Evolutionary conservation across 1,140 invertebrate species (phyloP), one percentile per base, ranked within the genome.

Genomic region (Amyelois transitella): DNA sequence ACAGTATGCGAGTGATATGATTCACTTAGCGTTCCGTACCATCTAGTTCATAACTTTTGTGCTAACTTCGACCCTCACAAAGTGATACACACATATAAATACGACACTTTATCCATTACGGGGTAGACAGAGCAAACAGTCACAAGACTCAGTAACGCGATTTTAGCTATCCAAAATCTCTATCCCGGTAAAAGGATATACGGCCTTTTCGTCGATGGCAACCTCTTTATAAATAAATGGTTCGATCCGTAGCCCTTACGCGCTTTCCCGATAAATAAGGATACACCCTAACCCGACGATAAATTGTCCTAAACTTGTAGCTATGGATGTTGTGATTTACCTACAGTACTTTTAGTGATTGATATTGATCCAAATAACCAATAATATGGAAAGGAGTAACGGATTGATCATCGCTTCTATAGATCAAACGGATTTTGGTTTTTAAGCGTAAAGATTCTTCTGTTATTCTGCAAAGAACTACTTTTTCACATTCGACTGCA

Each of bases 181-280:
- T 54, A 47, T 22, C 44, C 43, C 12, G 8, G 32, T n/a, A 54
- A 54, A 18, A 52, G 43, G 43, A 47, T 54, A 54, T 14, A 54
- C 22, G 24, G 44, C 22, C 43, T 54, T 43, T 53, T 53, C 52
- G 7, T 47, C 44, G 52, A 54, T 22, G 22, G 52, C 48, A 54
- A 54, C 52, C 52, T 54, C 52, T 54, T 54, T 54, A 54, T 54
- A 54, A 54, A 54, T 47, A 54, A 54, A 32, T 48, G 18, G 22
- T 19, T 44, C 24, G 44, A 48, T 43, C 18, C 17, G 14, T 19
- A 17, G 18, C 52, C 52, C 51, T 53, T 45, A 21, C 52, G 44
- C 43, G 21, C 44, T 45, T 54, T 45, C 1, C 28, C 52, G 24
- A 54, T 54, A 53, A 53, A 54, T 54, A 54, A 54, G 51, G 51